Conservation (phyloP, 2,888 invertebrate genomes). For the Hybos culiciformis region DNA sequence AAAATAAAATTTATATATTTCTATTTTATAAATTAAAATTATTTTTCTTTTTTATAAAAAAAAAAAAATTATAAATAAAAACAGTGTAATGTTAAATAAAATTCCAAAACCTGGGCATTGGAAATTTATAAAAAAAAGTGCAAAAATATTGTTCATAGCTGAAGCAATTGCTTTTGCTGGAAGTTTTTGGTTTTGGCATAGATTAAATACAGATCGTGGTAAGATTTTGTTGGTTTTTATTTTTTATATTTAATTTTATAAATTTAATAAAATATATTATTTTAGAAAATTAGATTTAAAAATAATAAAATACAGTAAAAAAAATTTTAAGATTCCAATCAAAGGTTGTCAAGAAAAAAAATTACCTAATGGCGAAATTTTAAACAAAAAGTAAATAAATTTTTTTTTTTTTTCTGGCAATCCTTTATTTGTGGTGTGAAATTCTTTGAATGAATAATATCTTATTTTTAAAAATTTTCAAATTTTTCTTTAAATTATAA, state of each 20-base stretch:
- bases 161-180: constrained; percentile 47
- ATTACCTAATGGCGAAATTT: constrained; percentile 4
- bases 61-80: not conserved
- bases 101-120: constrained; percentile 42
- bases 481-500: too few species aligned
- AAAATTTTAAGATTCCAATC: not conserved
- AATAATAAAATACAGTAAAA: not conserved
- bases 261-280: not conserved
- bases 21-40: too few species aligned
- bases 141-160: constrained; percentile 41
- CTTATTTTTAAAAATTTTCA: too few species aligned
- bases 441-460: too few species aligned
- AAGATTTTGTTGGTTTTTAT: too few species aligned
- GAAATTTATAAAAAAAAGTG: constrained; percentile 40
- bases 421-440: too few species aligned
- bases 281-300: not conserved
- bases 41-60: too few species aligned
- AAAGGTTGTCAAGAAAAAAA: not conserved
- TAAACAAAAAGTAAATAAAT: not conserved
- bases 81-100: constrained; percentile 46
- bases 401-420: too few species aligned
- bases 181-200: constrained; percentile 51
- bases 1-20: too few species aligned
- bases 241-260: too few species aligned
- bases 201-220: constrained; percentile 60